A percentile compares a stretch with the other conserved stretches of the same genome.
phyloP scores from a whole-genome alignment of 2,888 invertebrate species.

The Abscondita cerata region DNA sequence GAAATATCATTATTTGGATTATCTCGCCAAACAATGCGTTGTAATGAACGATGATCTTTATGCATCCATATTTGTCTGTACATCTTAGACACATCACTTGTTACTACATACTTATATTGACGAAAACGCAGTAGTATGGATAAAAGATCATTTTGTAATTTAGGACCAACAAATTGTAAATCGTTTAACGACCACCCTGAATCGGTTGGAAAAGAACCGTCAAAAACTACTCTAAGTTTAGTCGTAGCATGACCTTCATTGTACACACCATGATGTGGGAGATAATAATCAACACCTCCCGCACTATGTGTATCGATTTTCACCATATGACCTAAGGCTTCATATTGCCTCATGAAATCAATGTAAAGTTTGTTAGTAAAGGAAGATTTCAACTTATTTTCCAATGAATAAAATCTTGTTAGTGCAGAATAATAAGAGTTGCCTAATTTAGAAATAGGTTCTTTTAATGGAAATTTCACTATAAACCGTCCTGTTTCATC shows the following conservation, averaged over 20 bases:
- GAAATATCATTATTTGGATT: neutral
- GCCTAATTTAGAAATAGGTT: slow-evolving; percentile 24
- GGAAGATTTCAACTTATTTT: slow-evolving; percentile 29
- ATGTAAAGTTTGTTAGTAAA: slow-evolving; percentile 18
- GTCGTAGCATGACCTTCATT: slow-evolving; percentile 29
- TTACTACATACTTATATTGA: too few species aligned
- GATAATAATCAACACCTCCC: slow-evolving; percentile 8
- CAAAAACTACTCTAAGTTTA: slow-evolving; percentile 12
- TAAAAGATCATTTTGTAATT: too few species aligned
- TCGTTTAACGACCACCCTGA: neutral
- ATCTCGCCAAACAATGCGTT: slow-evolving; percentile 51
- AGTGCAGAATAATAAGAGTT: slow-evolving; percentile 36
- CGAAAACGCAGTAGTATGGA: too few species aligned
- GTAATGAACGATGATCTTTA: slow-evolving; percentile 30
- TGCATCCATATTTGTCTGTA: too few species aligned
- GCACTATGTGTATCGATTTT: too few species aligned
- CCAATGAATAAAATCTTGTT: slow-evolving; percentile 33
- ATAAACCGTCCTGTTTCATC: slow-evolving; percentile 39
- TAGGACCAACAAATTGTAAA: slow-evolving; percentile 40
- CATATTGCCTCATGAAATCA: slow-evolving; percentile 19
- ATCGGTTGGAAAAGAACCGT: neutral
- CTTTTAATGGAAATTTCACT: slow-evolving; percentile 41
- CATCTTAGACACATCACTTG: neutral
- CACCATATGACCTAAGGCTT: slow-evolving; percentile 17
- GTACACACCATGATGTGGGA: slow-evolving; percentile 50